phyloP scores from a whole-genome alignment of 2,113 vertebrate genomes.

The Hyaena hyaena region DNA sequence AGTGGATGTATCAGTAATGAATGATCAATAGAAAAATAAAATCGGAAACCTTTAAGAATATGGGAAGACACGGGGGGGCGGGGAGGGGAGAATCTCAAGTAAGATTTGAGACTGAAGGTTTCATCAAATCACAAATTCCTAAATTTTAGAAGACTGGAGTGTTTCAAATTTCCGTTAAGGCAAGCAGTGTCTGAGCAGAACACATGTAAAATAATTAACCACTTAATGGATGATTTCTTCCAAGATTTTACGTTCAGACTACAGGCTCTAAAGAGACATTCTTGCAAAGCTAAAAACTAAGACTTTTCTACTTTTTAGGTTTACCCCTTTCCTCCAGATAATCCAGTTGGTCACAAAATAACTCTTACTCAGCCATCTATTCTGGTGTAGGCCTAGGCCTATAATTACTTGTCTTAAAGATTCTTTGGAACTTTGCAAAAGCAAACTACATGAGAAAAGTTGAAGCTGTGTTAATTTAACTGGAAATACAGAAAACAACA shows the following conservation, averaged over 20 bases:
- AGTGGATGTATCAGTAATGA: not conserved
- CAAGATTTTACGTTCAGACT: conserved; percentile 7
- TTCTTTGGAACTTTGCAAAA: conserved; percentile 41
- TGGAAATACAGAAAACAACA: not conserved
- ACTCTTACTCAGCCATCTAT: conserved; percentile 1
- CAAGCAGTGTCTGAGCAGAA: not conserved
- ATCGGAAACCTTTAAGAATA: not conserved
- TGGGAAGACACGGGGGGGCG: not conserved
- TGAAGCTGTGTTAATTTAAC: conserved; percentile 20
- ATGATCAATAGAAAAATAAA: not conserved
- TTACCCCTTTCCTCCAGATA: not conserved
- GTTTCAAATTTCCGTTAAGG: conserved; percentile 4
- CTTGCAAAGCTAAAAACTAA: conserved; percentile 26
- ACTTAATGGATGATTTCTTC: not conserved
- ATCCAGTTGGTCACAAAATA: not conserved
- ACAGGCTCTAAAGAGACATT: not conserved
- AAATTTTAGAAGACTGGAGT: not conserved
- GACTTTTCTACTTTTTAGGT: not conserved
- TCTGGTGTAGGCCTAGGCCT: not conserved
- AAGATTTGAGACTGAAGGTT: not conserved
- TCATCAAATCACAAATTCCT: not conserved
- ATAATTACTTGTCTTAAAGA: not conserved
- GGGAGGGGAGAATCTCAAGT: not conserved
- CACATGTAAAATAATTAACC: not conserved
- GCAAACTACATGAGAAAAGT: conserved; percentile 14